Evolutionary conservation across 2,888 invertebrate genomes (phyloP).

Genomic region (Phortica okadai): DNA sequence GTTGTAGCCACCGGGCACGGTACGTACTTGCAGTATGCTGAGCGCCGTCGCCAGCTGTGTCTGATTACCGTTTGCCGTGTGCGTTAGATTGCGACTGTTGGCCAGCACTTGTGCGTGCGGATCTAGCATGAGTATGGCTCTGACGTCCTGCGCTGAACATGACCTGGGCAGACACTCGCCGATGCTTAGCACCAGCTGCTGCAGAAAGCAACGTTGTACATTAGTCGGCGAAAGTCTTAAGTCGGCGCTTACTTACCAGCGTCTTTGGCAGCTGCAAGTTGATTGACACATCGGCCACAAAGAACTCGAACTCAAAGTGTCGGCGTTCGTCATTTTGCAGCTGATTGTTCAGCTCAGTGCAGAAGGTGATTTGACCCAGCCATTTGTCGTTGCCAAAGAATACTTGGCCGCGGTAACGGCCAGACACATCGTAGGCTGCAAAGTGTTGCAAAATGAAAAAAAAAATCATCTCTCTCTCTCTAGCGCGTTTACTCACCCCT

Average conservation of each 20-base stretch:
- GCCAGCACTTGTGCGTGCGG: slow-evolving; percentile 71
- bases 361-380: slow-evolving; percentile 85
- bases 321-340: slow-evolving; percentile 61
- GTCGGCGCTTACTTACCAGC: slow-evolving; percentile 58
- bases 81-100: not conserved
- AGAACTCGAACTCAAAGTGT: slow-evolving; percentile 74
- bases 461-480: not conserved
- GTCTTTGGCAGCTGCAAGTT: slow-evolving; percentile 61
- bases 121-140: slow-evolving; percentile 75
- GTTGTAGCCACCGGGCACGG: slow-evolving; percentile 84
- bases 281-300: slow-evolving; percentile 67
- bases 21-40: slow-evolving; percentile 80
- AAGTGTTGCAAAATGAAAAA: not conserved
- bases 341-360: slow-evolving; percentile 79
- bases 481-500: slow-evolving; percentile 82
- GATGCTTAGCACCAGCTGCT: slow-evolving; percentile 83
- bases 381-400: slow-evolving; percentile 89
- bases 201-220: not conserved
- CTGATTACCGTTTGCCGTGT: not conserved
- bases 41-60: slow-evolving; percentile 63
- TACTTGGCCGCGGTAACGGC: slow-evolving; percentile 86
- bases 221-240: not conserved
- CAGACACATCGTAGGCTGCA: slow-evolving; percentile 87
- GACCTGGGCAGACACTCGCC: slow-evolving; percentile 86
- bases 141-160: slow-evolving; percentile 80